phyloP scores from a whole-genome alignment of 2,113 vertebrate genomes.

The Eidolon helvum region DNA sequence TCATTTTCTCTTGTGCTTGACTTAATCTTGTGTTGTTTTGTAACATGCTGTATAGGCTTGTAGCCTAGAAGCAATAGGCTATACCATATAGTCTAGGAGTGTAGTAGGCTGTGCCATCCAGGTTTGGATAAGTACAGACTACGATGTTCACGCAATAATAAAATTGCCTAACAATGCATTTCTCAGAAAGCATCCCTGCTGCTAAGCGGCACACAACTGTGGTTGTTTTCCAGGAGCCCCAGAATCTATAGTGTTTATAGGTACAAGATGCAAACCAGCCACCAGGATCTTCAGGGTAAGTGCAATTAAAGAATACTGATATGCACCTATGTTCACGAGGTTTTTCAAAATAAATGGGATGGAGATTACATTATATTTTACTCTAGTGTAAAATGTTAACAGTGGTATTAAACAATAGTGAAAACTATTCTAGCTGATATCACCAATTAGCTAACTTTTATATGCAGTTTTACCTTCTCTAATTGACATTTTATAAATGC shows the following conservation, averaged over 20 bases:
- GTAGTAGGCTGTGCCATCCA: neutral
- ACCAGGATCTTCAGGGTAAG: neutral
- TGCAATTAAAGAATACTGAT: neutral
- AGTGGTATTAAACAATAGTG: neutral
- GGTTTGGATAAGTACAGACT: neutral
- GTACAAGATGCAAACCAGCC: neutral
- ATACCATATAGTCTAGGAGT: neutral
- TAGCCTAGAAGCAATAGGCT: neutral
- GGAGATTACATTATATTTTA: neutral
- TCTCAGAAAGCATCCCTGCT: neutral
- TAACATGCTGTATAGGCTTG: neutral
- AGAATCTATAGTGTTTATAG: neutral
- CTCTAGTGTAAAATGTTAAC: neutral
- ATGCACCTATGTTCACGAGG: neutral
- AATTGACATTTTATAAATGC: slow-evolving; percentile 71
- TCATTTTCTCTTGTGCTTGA: neutral
- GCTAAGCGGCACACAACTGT: neutral
- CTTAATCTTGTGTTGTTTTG: neutral
- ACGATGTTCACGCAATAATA: neutral
- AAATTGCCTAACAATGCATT: neutral
- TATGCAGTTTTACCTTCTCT: slow-evolving; percentile 8
- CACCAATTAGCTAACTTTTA: slow-evolving; percentile 40
- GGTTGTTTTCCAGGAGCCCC: neutral
- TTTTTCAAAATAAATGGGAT: neutral
- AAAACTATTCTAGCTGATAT: neutral